Percentiles rank a stretch among this genome's conserved stretches.
These are phyloP conservation scores for Glaucopsyche alexis DNA, from an alignment of 2,888 invertebrate genomes.

Conservation along the genomic window DNA sequence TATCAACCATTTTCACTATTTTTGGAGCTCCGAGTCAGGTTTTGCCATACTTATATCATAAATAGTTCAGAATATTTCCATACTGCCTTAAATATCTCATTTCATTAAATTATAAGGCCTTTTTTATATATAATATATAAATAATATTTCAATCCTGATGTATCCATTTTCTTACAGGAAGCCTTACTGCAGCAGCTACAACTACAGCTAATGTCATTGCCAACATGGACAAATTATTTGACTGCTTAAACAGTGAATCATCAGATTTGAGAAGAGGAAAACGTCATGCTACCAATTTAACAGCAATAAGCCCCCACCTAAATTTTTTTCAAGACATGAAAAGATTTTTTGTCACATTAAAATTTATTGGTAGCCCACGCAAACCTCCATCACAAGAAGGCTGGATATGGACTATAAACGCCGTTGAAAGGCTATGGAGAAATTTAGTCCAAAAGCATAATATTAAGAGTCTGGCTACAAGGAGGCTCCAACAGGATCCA, in stretches of 20 bases:
- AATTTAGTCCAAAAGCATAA: too few relatives aligned
- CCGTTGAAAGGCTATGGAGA: too few relatives aligned
- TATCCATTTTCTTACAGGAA: neutral
- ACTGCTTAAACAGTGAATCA: neutral
- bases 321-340: neutral
- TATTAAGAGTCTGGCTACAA: constrained; percentile 38
- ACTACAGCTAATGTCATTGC: neutral
- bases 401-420: too few relatives aligned
- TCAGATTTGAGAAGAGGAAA: constrained; percentile 16
- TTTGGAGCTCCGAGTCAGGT: too few relatives aligned
- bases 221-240: constrained; percentile 7
- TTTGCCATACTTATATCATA: too few relatives aligned
- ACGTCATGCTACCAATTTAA: neutral
- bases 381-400: too few relatives aligned
- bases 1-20: too few relatives aligned
- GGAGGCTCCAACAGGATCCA: constrained; percentile 42
- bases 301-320: neutral
- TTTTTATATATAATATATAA: too few relatives aligned
- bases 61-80: too few relatives aligned
- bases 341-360: constrained; percentile 17
- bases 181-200: neutral
- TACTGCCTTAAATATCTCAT: too few relatives aligned
- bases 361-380: constrained; percentile 29
- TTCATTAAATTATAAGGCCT: too few relatives aligned
- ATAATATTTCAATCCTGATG: too few relatives aligned